phyloP scores from a whole-genome alignment of 2,888 invertebrate species.

The Platypus cylindrus region DNA sequence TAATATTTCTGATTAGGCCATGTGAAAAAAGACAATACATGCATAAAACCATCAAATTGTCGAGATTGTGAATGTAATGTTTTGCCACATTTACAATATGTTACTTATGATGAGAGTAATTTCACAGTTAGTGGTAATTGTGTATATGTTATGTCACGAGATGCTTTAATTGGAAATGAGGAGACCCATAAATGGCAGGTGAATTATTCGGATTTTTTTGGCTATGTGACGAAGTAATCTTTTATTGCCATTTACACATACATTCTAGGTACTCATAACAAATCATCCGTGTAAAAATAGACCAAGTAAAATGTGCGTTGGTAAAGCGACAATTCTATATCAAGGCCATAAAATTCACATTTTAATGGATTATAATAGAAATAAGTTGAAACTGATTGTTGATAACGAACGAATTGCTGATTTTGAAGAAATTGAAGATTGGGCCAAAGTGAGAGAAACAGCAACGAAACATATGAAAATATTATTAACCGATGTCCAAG shows the following conservation, averaged over 20 bases:
- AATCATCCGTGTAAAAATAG: slow-evolving; percentile 55
- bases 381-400: slow-evolving; percentile 35
- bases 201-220: slow-evolving; percentile 8
- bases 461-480: slow-evolving; percentile 51
- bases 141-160: slow-evolving; percentile 65
- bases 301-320: slow-evolving; percentile 47
- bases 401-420: slow-evolving; percentile 33
- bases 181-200: slow-evolving; percentile 41
- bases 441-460: slow-evolving; percentile 47
- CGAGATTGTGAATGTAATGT: slow-evolving; percentile 62
- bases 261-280: slow-evolving; percentile 52
- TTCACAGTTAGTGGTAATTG: slow-evolving; percentile 75
- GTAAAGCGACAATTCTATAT: slow-evolving; percentile 53
- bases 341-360: slow-evolving; percentile 44
- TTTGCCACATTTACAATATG: slow-evolving; percentile 67
- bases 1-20: slow-evolving; percentile 17
- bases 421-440: slow-evolving; percentile 38
- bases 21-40: slow-evolving; percentile 52
- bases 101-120: slow-evolving; percentile 69
- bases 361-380: slow-evolving; percentile 21
- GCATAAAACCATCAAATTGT: slow-evolving; percentile 59
- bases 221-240: background rate
- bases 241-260: too few relatives aligned
- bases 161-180: slow-evolving; percentile 38
- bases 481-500: slow-evolving; percentile 51